Base-by-base conservation (phyloP, 2,888 invertebrate genomes). In the Steinernema hermaphroditum region DNA sequence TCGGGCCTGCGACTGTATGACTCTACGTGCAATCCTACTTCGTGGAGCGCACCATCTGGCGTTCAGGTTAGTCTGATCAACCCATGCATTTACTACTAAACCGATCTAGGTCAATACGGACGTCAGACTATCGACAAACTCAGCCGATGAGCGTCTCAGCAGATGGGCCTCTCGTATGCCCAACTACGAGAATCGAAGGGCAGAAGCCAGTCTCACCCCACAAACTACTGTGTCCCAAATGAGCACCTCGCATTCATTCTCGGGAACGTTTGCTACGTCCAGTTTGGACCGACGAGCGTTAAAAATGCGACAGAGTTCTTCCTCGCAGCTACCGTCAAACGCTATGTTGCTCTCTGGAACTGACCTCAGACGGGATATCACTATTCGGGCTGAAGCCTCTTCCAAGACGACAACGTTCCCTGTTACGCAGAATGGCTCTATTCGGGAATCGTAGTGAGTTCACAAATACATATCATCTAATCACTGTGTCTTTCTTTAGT, bases 11-110 rank as follows among this genome's bases (percentile, higher is more conserved):
- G 62, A 9, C 16, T 29, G 34, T 32, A 62, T 34, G 62, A 62
- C 16, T 12, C 62, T 1, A 9, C 32, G 12, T 29, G 6, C 29
- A 54, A 27, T 22, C 22, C 54, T 2, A 62, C 22, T 29, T 62
- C 62, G 29, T 62, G 62, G 62, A 62, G 62, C 32, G 62, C 62
- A 29, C 62, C 62, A 19, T 62, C 62, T 6, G 62, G 62, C 2
- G 37, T 37, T 4, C 37, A 37, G 37, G 37, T 37, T n/a, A n/a
- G n/a, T n/a, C n/a, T n/a, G 37, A 37, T 37, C 12, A 37, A 37
- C n/a, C n/a, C n/a, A n/a, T n/a, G n/a, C n/a, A n/a, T n/a, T n/a
- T n/a, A n/a, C n/a, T n/a, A n/a, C n/a, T 37, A 37, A 37, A 37
- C 12, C 4, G 6, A 8, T 37, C 37, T 37, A 62, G 62, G 32